Percentiles rank a stretch among this genome's conserved stretches.
phyloP scores from a whole-genome alignment of 1,140 invertebrate genomes.

The Lanistes nyassanus region DNA sequence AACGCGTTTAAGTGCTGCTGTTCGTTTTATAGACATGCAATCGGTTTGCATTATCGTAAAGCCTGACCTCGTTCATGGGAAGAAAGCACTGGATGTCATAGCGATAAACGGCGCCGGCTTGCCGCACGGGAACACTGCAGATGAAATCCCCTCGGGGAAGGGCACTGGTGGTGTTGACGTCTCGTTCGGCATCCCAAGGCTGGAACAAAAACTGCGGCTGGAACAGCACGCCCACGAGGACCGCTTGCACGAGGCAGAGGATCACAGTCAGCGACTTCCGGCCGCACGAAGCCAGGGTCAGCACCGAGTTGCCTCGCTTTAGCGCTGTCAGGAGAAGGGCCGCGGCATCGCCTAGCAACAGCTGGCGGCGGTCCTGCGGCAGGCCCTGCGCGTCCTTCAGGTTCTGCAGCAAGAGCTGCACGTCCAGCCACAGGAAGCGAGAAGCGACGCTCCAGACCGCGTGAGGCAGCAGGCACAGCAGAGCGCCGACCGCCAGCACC shows the following conservation, averaged over 20 bases:
- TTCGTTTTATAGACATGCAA: not conserved
- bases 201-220: not conserved
- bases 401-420: not conserved
- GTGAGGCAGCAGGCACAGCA: constrained; percentile 16
- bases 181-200: not conserved
- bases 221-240: constrained; percentile 8
- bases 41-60: not conserved
- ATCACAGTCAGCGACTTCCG: constrained; percentile 8
- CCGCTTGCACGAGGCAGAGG: constrained; percentile 3
- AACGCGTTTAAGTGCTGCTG: not conserved
- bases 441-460: constrained; percentile 13
- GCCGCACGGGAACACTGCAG: too few species aligned
- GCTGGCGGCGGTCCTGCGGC: constrained; percentile 1
- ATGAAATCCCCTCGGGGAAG: too few species aligned
- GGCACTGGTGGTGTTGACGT: not conserved
- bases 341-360: constrained; percentile 13
- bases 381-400: constrained; percentile 18
- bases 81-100: too few species aligned
- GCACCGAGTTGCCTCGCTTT: constrained; percentile 17
- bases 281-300: not conserved
- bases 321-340: constrained; percentile 8
- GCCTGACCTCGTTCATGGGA: too few species aligned
- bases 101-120: too few species aligned
- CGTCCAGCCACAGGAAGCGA: constrained; percentile 17
- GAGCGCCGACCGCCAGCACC: not conserved